Evolutionary conservation across 2,888 invertebrate species (phyloP), one percentile per base, ranked within the genome.

Genomic region (Trypoxylon attenuatum): DNA sequence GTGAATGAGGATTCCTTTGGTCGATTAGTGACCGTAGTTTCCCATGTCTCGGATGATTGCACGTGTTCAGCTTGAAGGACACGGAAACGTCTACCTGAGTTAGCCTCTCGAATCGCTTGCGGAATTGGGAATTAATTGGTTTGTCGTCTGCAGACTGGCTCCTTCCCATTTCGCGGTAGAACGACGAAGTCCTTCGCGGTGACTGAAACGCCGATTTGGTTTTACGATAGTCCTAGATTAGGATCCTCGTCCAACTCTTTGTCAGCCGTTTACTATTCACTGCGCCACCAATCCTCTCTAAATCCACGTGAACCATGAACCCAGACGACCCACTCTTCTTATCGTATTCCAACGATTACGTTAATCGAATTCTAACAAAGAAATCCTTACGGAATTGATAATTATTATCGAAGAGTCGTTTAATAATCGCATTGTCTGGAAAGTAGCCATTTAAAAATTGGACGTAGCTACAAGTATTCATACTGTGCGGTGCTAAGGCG

Each of bases 51-150:
- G 52, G 43, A 42, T 41, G 42, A 54, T 54, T 70, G 59, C 56
- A 33, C 56, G 57, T 53, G 70, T 66, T 45, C 70, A 18, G 51
- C 43, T 43, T 49, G 54, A 29, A 60, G 45, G 66, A 66, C 56
- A 66, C 60, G 50, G 49, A 61, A 42, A 52, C 51, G 45, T 13
- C 3, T 56, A 63, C 43, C 67, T 57, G 67, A 45, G 27, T 38
- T 39, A 21, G 50, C 46, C 63, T 58, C 64, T 71, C 54, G 69
- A 69, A 67, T 60, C 33, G 39, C 22, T 45, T n/a, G n/a, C 56
- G 71, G 60, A 63, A 72, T 71, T 56, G 62, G 64, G 45, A 73
- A 69, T 73, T 73, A 73, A 73, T 73, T 73, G 71, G 71, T 73
- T 73, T 73, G 72, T 73, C 72, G 71, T 73, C 71, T 65, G 71